Conservation (phyloP, 1,140 invertebrate species). For the Zaprionus inermis region DNA sequence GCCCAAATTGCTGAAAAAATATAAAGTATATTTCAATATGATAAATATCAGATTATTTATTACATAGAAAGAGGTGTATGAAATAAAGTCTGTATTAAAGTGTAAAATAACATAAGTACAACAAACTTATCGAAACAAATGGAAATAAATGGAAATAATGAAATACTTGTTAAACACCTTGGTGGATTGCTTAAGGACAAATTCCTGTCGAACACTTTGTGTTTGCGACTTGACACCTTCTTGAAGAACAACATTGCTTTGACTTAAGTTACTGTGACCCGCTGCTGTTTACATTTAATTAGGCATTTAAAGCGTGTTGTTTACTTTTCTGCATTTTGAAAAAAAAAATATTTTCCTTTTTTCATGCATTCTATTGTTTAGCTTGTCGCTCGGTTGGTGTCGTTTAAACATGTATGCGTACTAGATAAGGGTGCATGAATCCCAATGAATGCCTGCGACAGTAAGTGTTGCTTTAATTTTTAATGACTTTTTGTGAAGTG, state of each 20-base stretch:
- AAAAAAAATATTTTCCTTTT: neutral
- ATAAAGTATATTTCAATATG: neutral
- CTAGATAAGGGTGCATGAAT: neutral
- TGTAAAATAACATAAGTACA: too few relatives aligned
- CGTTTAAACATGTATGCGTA: neutral
- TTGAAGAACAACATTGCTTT: constrained; percentile 1
- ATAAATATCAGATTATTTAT: neutral
- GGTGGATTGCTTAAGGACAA: constrained; percentile 14
- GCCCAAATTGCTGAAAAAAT: constrained; percentile 23
- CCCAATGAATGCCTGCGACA: neutral
- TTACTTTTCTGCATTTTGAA: neutral
- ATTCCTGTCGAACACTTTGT: constrained; percentile 39
- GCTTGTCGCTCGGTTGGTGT: neutral
- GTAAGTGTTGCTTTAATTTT: constrained; percentile 69
- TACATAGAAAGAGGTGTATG: neutral
- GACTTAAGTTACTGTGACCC: neutral
- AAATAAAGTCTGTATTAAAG: too few relatives aligned
- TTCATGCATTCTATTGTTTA: neutral
- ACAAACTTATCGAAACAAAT: neutral
- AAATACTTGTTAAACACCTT: neutral
- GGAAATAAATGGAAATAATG: neutral
- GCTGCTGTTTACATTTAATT: neutral
- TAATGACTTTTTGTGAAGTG: constrained; percentile 63
- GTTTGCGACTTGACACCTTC: constrained; percentile 77
- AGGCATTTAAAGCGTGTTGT: neutral